Evolutionary conservation across 2,113 vertebrate genomes (phyloP).

Genomic region (Manacus vitellinus): DNA sequence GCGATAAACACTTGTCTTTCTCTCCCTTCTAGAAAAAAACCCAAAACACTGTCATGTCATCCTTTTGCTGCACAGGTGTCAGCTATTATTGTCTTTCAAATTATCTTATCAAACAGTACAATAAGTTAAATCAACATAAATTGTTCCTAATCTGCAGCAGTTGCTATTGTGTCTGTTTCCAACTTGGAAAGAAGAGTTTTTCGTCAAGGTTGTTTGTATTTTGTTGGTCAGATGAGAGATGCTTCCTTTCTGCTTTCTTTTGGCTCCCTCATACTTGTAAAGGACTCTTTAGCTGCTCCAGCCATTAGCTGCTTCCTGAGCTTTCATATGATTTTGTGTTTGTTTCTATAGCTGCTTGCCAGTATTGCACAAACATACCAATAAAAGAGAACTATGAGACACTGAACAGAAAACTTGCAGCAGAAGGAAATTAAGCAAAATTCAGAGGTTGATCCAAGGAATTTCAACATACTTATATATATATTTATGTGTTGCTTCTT

Average conservation of each 20-base stretch:
- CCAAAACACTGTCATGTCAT: neutral
- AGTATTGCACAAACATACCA: neutral
- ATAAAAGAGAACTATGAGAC: neutral
- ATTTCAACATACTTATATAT: neutral
- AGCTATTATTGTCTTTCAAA: neutral
- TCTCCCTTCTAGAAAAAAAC: neutral
- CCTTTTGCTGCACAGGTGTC: neutral
- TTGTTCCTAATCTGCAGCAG: neutral
- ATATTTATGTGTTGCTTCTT: neutral
- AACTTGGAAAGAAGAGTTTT: neutral
- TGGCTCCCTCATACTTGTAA: neutral
- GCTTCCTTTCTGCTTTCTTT: neutral
- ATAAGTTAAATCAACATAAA: neutral
- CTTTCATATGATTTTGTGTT: neutral
- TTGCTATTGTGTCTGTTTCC: neutral
- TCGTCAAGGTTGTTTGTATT: neutral
- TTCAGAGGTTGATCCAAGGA: neutral
- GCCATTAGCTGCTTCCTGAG: neutral
- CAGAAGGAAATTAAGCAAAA: neutral
- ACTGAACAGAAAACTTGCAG: neutral
- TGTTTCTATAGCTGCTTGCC: neutral
- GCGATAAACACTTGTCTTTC: neutral
- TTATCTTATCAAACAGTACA: neutral
- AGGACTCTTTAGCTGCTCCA: neutral
- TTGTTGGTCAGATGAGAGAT: neutral